A percentile compares a stretch with the other conserved stretches of the same genome.
These are phyloP conservation scores for Elysia crispata DNA, from an alignment of 2,888 invertebrate species.

Conservation along the genomic window DNA sequence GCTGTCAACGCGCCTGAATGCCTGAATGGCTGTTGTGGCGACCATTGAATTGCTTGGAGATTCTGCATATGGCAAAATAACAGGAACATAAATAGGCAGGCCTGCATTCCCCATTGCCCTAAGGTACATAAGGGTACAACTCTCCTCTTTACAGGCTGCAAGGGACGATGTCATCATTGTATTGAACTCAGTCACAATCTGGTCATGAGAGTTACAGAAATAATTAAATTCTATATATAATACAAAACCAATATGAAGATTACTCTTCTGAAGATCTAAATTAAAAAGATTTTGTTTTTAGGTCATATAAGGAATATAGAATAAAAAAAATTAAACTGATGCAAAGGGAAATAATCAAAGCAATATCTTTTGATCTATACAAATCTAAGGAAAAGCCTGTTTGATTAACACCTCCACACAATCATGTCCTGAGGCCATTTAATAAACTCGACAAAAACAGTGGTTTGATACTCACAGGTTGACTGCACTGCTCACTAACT, in stretches of 20 bases:
- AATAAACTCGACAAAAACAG: background rate
- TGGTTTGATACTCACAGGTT: conserved; percentile 55
- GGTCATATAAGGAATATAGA: background rate
- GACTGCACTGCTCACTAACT: conserved; percentile 58
- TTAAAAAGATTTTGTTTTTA: background rate
- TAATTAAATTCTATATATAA: no score
- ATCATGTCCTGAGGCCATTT: background rate
- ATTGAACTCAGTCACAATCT: conserved; percentile 74
- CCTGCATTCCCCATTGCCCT: conserved; percentile 85
- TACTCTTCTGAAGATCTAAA: background rate
- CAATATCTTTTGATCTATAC: no score
- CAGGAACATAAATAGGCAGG: conserved; percentile 81
- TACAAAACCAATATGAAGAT: background rate
- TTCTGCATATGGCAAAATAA: conserved; percentile 81
- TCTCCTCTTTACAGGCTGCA: conserved; percentile 80
- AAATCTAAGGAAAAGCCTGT: no score
- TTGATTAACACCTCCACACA: background rate
- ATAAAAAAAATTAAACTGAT: background rate
- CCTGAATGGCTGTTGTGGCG: conserved; percentile 84
- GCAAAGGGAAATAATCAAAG: background rate
- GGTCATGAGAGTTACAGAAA: no score
- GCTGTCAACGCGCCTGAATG: conserved; percentile 79
- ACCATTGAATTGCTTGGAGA: conserved; percentile 80
- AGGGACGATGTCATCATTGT: conserved; percentile 77
- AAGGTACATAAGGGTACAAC: conserved; percentile 82